Evolutionary conservation across 2,113 vertebrate species (phyloP).

Genomic region (Channa argus): DNA sequence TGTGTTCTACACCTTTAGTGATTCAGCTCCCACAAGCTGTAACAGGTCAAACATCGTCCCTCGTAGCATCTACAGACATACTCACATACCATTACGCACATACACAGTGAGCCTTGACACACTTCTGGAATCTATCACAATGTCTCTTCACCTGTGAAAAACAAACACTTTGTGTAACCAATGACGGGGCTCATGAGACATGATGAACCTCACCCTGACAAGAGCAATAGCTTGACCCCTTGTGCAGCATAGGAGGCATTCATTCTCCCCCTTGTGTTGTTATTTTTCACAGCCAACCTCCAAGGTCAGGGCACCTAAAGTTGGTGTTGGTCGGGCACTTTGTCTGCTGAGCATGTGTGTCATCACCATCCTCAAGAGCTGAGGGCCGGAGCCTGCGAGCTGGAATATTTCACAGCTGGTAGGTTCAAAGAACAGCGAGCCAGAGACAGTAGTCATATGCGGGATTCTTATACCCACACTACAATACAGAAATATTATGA

Average conservation of each 20-base stretch:
- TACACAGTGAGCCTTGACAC: conserved; percentile 5
- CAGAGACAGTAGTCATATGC: conserved; percentile 57
- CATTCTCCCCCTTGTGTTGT: conserved; percentile 71
- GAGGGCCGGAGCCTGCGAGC: conserved; percentile 53
- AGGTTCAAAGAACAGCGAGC: conserved; percentile 79
- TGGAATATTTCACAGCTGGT: conserved; percentile 74
- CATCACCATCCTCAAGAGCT: conserved; percentile 70
- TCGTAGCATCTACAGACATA: conserved; percentile 11
- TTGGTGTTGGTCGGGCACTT: conserved; percentile 74
- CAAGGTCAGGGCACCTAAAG: conserved; percentile 82
- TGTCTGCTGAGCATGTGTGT: conserved; percentile 81
- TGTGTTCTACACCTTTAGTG: conserved; percentile 38
- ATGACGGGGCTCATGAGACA: conserved; percentile 37
- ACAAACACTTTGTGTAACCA: conserved; percentile 54
- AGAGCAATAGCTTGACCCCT: conserved; percentile 62
- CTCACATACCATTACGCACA: not conserved
- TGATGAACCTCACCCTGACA: conserved; percentile 62
- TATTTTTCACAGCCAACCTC: conserved; percentile 74
- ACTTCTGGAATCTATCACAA: conserved; percentile 34
- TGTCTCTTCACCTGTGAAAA: conserved; percentile 45
- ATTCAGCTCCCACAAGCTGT: conserved; percentile 50
- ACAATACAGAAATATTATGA: conserved; percentile 51
- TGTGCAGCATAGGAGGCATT: conserved; percentile 61
- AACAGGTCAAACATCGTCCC: conserved; percentile 16
- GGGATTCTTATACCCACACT: conserved; percentile 59